Base-by-base conservation (phyloP, 2,888 invertebrate genomes). In the Oscheius sp. region DNA sequence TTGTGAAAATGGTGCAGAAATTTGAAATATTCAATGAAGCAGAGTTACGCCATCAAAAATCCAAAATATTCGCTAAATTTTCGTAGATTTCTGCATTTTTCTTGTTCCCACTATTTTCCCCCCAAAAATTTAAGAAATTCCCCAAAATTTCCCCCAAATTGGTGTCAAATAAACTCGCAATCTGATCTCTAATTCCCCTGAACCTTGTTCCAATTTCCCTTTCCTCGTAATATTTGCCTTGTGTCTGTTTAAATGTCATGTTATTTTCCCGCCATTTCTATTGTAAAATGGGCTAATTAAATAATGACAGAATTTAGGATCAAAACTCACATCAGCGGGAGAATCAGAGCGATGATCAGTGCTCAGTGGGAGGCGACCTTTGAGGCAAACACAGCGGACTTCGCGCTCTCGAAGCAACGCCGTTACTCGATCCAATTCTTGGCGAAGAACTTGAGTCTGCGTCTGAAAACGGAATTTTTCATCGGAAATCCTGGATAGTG, bases 371-470 rank as follows among this genome's bases (percentile, higher is more conserved):
- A 70, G n/a, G 5, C 43, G 53, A 29, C 81, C 81, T 27, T 80
- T 77, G 53, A 82, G 76, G 71, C 87, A 87, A 23, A 84, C 81
- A 70, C 87, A 87, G 27, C 82, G 75, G 12, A 76, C 71, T 56
- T 87, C 87, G 53, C 87, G 59, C 52, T 82, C 82, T 66, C 80
- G 80, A 59, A 87, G 52, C 55, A 87, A 69, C 12, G 81, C 83
- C 13, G 82, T 82, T 35, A 88, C 73, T 55, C 87, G 77, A 29
- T 88, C 87, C 58, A 87, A 73, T 73, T 87, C 87, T 49, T 86
- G 80, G 16, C 84, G 79, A 27, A 88, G 77, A 46, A 84, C 87
- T 56, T 82, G 77, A 68, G 86, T 86, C 74, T 85, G 85, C 7
- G 87, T 86, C 85, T 87, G 80, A 76, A 85, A 77, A 6, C 9